These are phyloP conservation scores for Nezara viridula DNA, from an alignment of 2,888 invertebrate species.

Conservation along the genomic window DNA sequence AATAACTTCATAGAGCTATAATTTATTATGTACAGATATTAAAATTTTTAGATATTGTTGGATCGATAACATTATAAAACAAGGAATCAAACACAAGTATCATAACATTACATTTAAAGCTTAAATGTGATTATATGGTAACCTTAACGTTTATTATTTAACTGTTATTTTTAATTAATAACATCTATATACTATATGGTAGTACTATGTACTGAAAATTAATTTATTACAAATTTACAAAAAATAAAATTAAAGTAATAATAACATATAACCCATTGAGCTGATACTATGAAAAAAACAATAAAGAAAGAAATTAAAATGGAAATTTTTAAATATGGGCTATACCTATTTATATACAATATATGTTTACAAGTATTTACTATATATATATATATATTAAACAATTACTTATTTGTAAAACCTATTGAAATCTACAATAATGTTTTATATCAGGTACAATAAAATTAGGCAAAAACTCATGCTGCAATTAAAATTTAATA, in stretches of 20 bases:
- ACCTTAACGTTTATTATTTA: slow-evolving; percentile 62
- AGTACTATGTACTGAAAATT: slow-evolving; percentile 58
- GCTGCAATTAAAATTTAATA: slow-evolving; percentile 10
- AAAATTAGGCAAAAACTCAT: slow-evolving; percentile 34
- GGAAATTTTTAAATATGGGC: background rate
- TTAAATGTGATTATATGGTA: slow-evolving; percentile 65
- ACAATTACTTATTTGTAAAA: slow-evolving; percentile 41
- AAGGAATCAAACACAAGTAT: slow-evolving; percentile 50
- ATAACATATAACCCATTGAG: slow-evolving; percentile 28
- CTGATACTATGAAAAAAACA: slow-evolving; percentile 32
- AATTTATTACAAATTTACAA: slow-evolving; percentile 60
- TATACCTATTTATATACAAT: slow-evolving; percentile 18
- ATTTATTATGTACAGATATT: slow-evolving; percentile 53
- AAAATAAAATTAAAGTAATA: slow-evolving; percentile 27
- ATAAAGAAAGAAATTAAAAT: slow-evolving; percentile 15
- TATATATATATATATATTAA: slow-evolving; percentile 45
- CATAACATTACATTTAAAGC: slow-evolving; percentile 62
- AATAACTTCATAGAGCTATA: slow-evolving; percentile 57
- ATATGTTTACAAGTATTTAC: slow-evolving; percentile 44
- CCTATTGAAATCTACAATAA: slow-evolving; percentile 54
- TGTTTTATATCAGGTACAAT: slow-evolving; percentile 56
- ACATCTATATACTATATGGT: slow-evolving; percentile 45
- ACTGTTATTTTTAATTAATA: slow-evolving; percentile 50
- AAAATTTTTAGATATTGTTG: slow-evolving; percentile 53
- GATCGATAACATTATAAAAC: slow-evolving; percentile 47